Evolutionary conservation across 2,888 invertebrate species (phyloP).

Genomic region (Phragmatobia fuliginosa): DNA sequence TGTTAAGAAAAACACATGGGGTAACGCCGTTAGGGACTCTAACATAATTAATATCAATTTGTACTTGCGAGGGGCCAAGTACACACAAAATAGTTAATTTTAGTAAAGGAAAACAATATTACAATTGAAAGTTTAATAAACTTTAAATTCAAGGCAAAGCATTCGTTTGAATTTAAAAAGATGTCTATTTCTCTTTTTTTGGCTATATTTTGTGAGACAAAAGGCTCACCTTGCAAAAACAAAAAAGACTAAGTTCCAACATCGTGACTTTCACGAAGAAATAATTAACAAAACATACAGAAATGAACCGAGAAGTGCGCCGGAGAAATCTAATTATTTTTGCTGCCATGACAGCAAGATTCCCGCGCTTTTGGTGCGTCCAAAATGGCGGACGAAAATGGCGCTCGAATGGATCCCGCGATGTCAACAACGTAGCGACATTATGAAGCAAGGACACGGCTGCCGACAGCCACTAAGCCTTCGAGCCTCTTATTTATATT

Average conservation of each 20-base stretch:
- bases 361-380: slow-evolving; percentile 75
- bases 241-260: slow-evolving; percentile 56
- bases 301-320: slow-evolving; percentile 78
- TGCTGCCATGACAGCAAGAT: slow-evolving; percentile 79
- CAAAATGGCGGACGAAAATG: slow-evolving; percentile 68
- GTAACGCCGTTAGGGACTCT: slow-evolving; percentile 71
- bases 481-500: slow-evolving; percentile 72
- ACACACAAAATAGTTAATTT: slow-evolving; percentile 47
- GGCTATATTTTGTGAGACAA: slow-evolving; percentile 61
- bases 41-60: slow-evolving; percentile 85
- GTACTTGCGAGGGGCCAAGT: slow-evolving; percentile 61
- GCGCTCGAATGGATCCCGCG: slow-evolving; percentile 68
- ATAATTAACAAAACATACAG: slow-evolving; percentile 84
- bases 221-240: slow-evolving; percentile 50
- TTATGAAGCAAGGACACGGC: slow-evolving; percentile 77
- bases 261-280: slow-evolving; percentile 69
- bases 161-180: slow-evolving; percentile 62
- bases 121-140: slow-evolving; percentile 50
- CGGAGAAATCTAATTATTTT: slow-evolving; percentile 83
- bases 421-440: slow-evolving; percentile 75
- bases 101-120: slow-evolving; percentile 39
- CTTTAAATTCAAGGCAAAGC: slow-evolving; percentile 41
- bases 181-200: slow-evolving; percentile 59
- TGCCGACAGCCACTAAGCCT: slow-evolving; percentile 80
- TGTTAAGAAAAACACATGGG: slow-evolving; percentile 85